Conservation (phyloP, 2,888 invertebrate genomes). For the Therioaphis trifolii region DNA sequence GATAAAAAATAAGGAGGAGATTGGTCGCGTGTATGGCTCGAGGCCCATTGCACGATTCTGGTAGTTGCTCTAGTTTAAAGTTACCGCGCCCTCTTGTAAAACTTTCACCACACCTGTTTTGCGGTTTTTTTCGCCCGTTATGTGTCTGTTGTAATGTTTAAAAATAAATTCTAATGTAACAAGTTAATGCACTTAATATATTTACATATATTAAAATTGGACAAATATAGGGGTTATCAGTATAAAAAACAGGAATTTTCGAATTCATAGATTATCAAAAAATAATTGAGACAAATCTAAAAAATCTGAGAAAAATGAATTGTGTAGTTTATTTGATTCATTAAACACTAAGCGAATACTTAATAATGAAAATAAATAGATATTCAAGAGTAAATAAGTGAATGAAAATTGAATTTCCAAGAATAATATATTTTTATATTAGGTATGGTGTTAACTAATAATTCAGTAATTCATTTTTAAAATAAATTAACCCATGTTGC, state of each 20-base stretch:
- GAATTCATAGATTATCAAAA: background rate
- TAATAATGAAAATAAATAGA: too few species aligned
- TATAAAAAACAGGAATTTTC: background rate
- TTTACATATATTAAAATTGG: slow-evolving; percentile 7
- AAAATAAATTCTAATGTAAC: slow-evolving; percentile 56
- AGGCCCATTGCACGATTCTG: slow-evolving; percentile 62
- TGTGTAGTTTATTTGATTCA: too few species aligned
- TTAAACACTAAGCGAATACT: too few species aligned
- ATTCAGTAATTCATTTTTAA: too few species aligned
- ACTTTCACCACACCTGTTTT: slow-evolving; percentile 63
- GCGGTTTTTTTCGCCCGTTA: slow-evolving; percentile 60
- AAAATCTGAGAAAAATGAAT: background rate
- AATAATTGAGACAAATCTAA: background rate
- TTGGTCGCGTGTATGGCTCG: slow-evolving; percentile 61
- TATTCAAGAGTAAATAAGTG: too few species aligned
- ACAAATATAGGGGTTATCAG: background rate
- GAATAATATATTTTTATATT: too few species aligned
- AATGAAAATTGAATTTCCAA: too few species aligned
- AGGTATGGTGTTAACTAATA: too few species aligned
- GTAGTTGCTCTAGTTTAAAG: slow-evolving; percentile 63
- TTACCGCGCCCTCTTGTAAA: slow-evolving; percentile 63
- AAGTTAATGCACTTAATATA: slow-evolving; percentile 51
- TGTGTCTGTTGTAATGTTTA: slow-evolving; percentile 58
- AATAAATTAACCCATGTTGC: too few species aligned
- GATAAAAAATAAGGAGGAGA: slow-evolving; percentile 59